These are phyloP conservation scores for Halichoerus grypus DNA, from an alignment of 2,113 vertebrate species.

Conservation along the genomic window DNA sequence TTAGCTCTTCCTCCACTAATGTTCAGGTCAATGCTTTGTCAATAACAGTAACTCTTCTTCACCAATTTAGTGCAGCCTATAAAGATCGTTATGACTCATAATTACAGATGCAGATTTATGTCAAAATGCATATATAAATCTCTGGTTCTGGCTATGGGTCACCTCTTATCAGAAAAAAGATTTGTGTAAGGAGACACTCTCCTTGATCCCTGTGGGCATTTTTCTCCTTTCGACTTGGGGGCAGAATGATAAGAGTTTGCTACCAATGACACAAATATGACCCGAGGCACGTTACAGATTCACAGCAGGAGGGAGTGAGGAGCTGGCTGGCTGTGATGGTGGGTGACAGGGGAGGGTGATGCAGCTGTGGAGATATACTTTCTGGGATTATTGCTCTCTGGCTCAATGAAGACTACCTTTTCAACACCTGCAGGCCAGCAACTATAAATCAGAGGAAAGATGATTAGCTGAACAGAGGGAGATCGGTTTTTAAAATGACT, in stretches of 20 bases:
- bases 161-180: conserved; percentile 78
- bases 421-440: conserved; percentile 22
- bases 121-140: conserved; percentile 80
- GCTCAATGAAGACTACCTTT: conserved; percentile 63
- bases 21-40: conserved; percentile 83
- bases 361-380: conserved; percentile 30
- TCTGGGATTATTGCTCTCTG: conserved; percentile 55
- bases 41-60: conserved; percentile 84
- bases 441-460: conserved; percentile 58
- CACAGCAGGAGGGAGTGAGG: background rate
- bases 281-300: background rate
- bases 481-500: conserved; percentile 62
- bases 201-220: conserved; percentile 68
- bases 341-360: background rate
- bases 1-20: conserved; percentile 79
- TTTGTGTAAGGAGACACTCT: conserved; percentile 73
- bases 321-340: background rate
- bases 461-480: conserved; percentile 59
- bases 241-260: conserved; percentile 54
- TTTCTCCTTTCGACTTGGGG: conserved; percentile 61
- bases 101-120: conserved; percentile 84
- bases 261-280: conserved; percentile 59
- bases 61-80: conserved; percentile 80
- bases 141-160: conserved; percentile 65
- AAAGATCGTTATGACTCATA: conserved; percentile 84